Evolutionary conservation across 2,113 vertebrate species (phyloP).

Genomic region (Chiloscyllium plagiosum): DNA sequence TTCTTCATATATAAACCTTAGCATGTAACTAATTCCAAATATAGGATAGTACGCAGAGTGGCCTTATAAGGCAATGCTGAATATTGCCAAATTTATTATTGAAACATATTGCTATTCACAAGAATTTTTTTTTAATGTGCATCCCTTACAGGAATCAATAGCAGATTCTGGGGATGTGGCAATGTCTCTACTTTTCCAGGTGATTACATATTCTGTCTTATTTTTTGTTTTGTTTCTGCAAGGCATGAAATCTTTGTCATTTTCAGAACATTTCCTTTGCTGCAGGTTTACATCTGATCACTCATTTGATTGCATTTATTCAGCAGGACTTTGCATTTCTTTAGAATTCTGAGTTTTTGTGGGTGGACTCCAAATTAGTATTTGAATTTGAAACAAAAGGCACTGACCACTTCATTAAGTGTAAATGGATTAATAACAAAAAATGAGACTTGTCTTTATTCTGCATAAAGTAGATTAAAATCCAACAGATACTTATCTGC

Average conservation of each 20-base stretch:
- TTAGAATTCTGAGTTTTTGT: neutral
- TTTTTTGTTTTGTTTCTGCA: no score
- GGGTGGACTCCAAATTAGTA: neutral
- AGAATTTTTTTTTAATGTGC: neutral
- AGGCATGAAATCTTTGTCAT: neutral
- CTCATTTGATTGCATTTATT: neutral
- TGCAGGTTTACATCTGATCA: neutral
- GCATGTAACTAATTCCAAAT: neutral
- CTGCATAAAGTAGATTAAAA: slow-evolving; percentile 2
- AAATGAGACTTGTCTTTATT: neutral
- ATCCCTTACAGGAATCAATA: neutral
- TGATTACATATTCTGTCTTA: no score
- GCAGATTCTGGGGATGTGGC: neutral
- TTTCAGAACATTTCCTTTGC: neutral
- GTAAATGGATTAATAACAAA: neutral
- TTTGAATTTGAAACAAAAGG: neutral
- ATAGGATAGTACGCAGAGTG: neutral
- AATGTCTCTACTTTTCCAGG: neutral
- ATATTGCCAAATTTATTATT: neutral
- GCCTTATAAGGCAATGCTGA: neutral
- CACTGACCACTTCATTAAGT: neutral
- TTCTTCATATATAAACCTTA: neutral
- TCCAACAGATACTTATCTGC: neutral
- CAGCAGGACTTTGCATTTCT: neutral
- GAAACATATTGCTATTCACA: neutral